These are phyloP conservation scores for Enteromius mattozi DNA, from an alignment of 2,797 vertebrate species.

Conservation along the genomic window DNA sequence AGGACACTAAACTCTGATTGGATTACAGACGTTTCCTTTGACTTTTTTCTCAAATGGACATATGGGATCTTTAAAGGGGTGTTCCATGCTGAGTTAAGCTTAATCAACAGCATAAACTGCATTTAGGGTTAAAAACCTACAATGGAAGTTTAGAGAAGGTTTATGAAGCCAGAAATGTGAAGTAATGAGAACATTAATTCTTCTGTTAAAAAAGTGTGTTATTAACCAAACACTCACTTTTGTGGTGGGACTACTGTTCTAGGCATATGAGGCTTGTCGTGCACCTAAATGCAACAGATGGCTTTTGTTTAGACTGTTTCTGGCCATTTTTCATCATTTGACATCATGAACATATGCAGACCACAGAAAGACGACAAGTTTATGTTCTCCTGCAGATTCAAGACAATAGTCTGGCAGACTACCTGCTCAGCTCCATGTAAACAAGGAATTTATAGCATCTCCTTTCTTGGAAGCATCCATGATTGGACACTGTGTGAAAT, in stretches of 20 bases:
- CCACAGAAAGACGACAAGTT: not conserved
- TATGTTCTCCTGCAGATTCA: slow-evolving; percentile 5
- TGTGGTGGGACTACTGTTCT: not conserved
- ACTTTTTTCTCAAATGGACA: not conserved
- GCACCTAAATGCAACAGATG: not conserved
- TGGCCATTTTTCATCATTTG: not conserved
- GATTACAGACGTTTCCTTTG: not conserved
- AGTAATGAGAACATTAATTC: not conserved
- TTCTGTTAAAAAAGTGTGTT: not conserved
- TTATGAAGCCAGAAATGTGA: not conserved
- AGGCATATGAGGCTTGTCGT: not conserved
- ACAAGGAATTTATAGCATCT: not conserved
- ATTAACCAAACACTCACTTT: not conserved
- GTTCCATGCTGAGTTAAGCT: not conserved
- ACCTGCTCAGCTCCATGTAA: not conserved
- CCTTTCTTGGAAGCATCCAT: slow-evolving; percentile 3
- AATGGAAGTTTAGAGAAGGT: not conserved
- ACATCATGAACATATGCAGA: not conserved
- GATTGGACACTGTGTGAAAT: not conserved
- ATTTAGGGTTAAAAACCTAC: not conserved
- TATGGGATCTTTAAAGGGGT: not conserved
- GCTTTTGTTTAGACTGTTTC: slow-evolving; percentile 3
- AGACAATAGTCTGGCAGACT: not conserved
- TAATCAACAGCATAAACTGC: not conserved
- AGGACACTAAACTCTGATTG: not conserved